A percentile compares a stretch with the other conserved stretches of the same genome.
Evolutionary conservation across 2,797 vertebrate species (phyloP).

Genomic region (Pygocentrus nattereri): DNA sequence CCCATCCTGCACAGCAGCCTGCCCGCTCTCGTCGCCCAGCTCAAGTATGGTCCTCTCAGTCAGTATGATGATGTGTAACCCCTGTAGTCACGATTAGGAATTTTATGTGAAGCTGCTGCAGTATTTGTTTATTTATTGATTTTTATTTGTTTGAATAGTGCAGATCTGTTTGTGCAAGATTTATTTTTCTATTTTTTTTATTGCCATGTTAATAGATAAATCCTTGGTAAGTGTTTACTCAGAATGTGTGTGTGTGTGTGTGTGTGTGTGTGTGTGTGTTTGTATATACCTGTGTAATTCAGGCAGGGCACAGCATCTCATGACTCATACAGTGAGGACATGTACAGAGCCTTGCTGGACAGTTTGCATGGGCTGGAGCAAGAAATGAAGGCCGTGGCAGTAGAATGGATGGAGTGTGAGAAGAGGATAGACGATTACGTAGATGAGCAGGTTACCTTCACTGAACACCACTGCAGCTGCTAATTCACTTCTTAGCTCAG

Average conservation of each 20-base stretch:
- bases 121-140: neutral
- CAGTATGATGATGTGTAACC: neutral
- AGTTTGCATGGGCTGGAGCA: slow-evolving; percentile 91
- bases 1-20: slow-evolving; percentile 93
- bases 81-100: neutral
- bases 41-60: slow-evolving; percentile 82
- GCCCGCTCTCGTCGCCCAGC: slow-evolving; percentile 91
- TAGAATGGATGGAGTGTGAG: slow-evolving; percentile 96
- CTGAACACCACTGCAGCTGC: neutral
- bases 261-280: slow-evolving; percentile 13
- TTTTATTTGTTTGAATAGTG: neutral
- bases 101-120: neutral
- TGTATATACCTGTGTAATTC: slow-evolving; percentile 28
- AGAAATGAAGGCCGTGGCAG: slow-evolving; percentile 90
- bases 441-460: slow-evolving; percentile 90
- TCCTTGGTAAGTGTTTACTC: neutral
- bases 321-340: slow-evolving; percentile 92
- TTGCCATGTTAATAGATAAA: neutral
- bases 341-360: slow-evolving; percentile 90
- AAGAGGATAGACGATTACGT: slow-evolving; percentile 98
- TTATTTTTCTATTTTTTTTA: too few species aligned
- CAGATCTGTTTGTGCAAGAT: neutral
- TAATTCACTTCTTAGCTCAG: too few species aligned
- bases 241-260: slow-evolving; percentile 12
- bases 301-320: slow-evolving; percentile 91